phyloP scores from a whole-genome alignment of 2,888 invertebrate species.

The Sarcophaga variegata region DNA sequence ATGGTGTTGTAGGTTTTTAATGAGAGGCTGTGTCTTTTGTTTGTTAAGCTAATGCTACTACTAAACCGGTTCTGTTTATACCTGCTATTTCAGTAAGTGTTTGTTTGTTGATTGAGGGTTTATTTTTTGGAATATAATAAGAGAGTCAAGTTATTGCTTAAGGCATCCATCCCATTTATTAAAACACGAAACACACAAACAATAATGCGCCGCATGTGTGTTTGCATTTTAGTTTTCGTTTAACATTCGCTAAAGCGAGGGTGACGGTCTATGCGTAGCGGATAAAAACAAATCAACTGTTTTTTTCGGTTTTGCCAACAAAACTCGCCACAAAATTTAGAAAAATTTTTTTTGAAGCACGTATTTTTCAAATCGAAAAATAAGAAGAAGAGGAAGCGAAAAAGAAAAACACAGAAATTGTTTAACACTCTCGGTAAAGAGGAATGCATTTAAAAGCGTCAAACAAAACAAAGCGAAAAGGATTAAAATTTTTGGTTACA shows the following conservation, averaged over 20 bases:
- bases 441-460: not conserved
- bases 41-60: constrained; percentile 9
- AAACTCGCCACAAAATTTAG: not conserved
- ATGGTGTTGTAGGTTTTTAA: not conserved
- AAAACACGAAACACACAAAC: constrained; percentile 28
- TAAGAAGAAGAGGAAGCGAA: not conserved
- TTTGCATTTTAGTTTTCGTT: constrained; percentile 70
- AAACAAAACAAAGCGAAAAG: no score
- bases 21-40: constrained; percentile 11
- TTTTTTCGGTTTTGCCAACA: not conserved
- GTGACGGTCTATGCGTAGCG: constrained; percentile 69
- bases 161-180: constrained; percentile 67
- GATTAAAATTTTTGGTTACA: no score
- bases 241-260: constrained; percentile 71
- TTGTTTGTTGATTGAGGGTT: no score
- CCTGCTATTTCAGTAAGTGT: constrained; percentile 28
- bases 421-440: not conserved
- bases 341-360: not conserved
- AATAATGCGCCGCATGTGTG: constrained; percentile 49
- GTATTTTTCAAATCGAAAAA: constrained; percentile 10
- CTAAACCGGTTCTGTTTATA: constrained; percentile 69
- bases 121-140: not conserved
- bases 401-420: not conserved
- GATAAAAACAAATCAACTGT: constrained; percentile 15
- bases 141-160: constrained; percentile 16